Evolutionary conservation across 2,888 invertebrate genomes (phyloP).

Genomic region (Clostera curtula): DNA sequence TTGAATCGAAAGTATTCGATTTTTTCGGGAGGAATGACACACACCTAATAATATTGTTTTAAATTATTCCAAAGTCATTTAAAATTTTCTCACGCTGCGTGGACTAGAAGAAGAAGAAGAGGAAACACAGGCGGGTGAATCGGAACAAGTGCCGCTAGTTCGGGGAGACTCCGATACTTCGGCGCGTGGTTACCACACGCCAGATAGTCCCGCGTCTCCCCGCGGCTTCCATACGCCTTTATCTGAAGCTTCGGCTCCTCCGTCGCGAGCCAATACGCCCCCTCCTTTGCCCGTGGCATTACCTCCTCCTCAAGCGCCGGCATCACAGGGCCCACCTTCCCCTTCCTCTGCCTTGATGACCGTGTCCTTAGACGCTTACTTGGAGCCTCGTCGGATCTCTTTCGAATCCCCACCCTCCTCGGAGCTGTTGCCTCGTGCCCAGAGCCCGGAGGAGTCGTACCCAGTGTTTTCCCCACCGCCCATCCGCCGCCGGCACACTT

Average conservation of each 20-base stretch:
- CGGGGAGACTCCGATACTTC: conserved; percentile 73
- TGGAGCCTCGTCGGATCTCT: conserved; percentile 88
- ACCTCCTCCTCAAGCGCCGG: conserved; percentile 41
- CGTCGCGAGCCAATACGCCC: conserved; percentile 55
- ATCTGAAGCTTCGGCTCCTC: conserved; percentile 69
- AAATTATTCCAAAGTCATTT: conserved; percentile 14
- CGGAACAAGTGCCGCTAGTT: conserved; percentile 58
- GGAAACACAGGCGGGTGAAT: conserved; percentile 46
- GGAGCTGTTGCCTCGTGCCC: conserved; percentile 79
- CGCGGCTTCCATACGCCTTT: conserved; percentile 88
- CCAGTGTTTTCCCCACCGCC: conserved; percentile 91
- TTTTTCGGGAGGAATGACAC: no score
- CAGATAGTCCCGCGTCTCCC: conserved; percentile 45
- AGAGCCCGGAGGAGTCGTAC: conserved; percentile 86
- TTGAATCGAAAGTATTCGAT: no score
- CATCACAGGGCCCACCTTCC: conserved; percentile 76
- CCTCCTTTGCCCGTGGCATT: conserved; percentile 76
- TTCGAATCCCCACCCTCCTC: conserved; percentile 86
- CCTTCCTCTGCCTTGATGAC: conserved; percentile 91
- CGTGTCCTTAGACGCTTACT: conserved; percentile 88
- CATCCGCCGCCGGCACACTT: conserved; percentile 79
- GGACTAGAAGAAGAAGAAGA: conserved; percentile 45
- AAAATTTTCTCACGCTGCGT: conserved; percentile 19
- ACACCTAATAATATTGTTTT: no score
- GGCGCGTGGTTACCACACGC: conserved; percentile 75